Conservation (phyloP, 2,113 vertebrate species). For the Sinocyclocheilus maitianheensis region DNA sequence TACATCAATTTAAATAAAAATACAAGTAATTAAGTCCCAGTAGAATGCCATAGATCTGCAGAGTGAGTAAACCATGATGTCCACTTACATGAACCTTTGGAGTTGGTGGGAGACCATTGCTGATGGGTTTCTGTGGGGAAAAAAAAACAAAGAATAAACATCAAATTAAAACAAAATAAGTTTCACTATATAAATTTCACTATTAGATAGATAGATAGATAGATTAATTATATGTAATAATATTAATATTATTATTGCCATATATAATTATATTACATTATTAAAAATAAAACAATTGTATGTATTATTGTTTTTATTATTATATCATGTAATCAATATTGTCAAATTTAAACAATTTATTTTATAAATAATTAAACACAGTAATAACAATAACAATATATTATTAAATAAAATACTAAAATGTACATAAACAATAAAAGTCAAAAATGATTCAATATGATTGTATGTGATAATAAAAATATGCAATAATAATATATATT, state of each 20-base stretch:
- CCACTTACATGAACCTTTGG: constrained; percentile 89
- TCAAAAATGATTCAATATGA: too few species aligned
- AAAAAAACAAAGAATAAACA: not conserved
- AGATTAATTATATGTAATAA: not conserved
- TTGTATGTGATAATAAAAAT: too few species aligned
- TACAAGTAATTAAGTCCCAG: not conserved
- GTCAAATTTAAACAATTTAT: too few species aligned
- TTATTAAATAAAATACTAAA: not conserved
- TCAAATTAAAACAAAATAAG: not conserved
- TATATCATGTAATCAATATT: not conserved
- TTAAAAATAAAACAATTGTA: too few species aligned
- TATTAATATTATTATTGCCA: not conserved
- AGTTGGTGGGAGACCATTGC: constrained; percentile 88
- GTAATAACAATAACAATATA: too few species aligned
- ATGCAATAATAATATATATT: too few species aligned
- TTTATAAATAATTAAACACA: too few species aligned
- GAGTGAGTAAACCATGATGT: not conserved
- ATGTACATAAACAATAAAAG: not conserved
- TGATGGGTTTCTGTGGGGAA: constrained; percentile 80
- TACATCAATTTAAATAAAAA: not conserved
- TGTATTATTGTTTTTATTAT: not conserved
- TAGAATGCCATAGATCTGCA: not conserved
- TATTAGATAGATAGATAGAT: too few species aligned
- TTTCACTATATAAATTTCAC: too few species aligned
- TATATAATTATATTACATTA: not conserved